Evolutionary conservation across 2,113 vertebrate species (phyloP), one percentile per base, ranked within the genome.

Genomic region (Myxocyprinus asiaticus): DNA sequence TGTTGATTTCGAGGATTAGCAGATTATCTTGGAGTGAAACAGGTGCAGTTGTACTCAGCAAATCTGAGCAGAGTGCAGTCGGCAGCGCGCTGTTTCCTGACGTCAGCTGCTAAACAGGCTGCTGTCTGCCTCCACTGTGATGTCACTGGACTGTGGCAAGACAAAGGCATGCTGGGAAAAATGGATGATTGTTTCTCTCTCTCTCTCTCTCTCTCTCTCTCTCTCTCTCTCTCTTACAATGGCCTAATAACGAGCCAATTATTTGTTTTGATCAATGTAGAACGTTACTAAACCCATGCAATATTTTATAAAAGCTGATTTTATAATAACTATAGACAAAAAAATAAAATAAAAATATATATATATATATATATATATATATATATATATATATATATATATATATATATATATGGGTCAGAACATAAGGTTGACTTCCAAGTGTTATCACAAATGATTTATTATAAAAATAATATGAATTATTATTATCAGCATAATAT

Each of bases 101-200:
- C 80, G 72, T 83, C 78, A 79, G 62, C 65, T 62, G 43, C 22
- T 53, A 78, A 65, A 78, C 69, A 68, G 44, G 17, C 61, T 53
- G 14, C 51, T 33, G 69, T 72, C 69, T 72, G 67, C 67, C 43
- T 51, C 45, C 44, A 17, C 76, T 55, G 65, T 81, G 76, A 81
- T 67, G 80, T 72, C 67, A 77, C 61, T 72, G 72, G 65, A 63
- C 65, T 45, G 42, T 67, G 43, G 43, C 9, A 55, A 66, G 47
- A 75, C 61, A 79, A 76, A 66, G 22, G 80, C 80, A 77, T 81
- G 79, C 48, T 63, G 69, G 81, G 79, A 83, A 50, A 33, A 7
- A 61, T n/a, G n/a, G n/a, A n/a, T 48, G 15, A 48, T 43, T 74
- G 6, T 74, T n/a, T 33, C 47, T 66, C 9, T 69, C 10, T 22